Conservation (phyloP, 2,797 vertebrate species). For the Trichosurus vulpecula region DNA sequence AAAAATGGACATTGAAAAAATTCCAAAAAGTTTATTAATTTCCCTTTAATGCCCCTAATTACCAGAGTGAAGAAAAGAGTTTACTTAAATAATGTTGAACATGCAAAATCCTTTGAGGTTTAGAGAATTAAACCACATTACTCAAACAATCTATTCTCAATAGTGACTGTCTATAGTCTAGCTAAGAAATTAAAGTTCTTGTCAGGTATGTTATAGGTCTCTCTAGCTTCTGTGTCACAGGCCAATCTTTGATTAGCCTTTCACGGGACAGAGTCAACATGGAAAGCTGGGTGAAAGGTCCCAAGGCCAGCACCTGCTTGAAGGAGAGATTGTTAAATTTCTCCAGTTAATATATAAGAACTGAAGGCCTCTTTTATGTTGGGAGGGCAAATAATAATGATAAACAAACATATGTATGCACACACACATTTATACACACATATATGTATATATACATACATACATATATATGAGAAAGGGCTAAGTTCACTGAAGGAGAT, state of each 20-base stretch:
- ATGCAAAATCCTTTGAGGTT: slow-evolving; percentile 64
- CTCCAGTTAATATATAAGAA: slow-evolving; percentile 36
- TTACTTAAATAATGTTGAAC: slow-evolving; percentile 49
- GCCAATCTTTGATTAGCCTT: slow-evolving; percentile 57
- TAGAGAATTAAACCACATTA: slow-evolving; percentile 52
- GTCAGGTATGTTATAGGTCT: slow-evolving; percentile 75
- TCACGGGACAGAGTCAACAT: slow-evolving; percentile 58
- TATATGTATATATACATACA: too few species aligned
- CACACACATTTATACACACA: too few species aligned
- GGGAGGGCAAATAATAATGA: slow-evolving; percentile 19
- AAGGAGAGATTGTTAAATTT: slow-evolving; percentile 41
- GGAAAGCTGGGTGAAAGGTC: slow-evolving; percentile 63
- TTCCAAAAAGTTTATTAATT: slow-evolving; percentile 50
- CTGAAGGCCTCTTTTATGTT: slow-evolving; percentile 48
- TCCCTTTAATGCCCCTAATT: slow-evolving; percentile 40
- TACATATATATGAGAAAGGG: not conserved
- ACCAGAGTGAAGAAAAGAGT: slow-evolving; percentile 42
- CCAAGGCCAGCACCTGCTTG: slow-evolving; percentile 67
- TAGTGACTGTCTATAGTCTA: slow-evolving; percentile 71
- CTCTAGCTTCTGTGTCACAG: slow-evolving; percentile 53
- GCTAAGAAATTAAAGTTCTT: slow-evolving; percentile 74
- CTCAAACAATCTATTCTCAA: slow-evolving; percentile 47
- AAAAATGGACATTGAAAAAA: slow-evolving; percentile 23
- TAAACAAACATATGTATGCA: not conserved
- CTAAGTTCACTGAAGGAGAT: slow-evolving; percentile 25